Base-by-base conservation (phyloP, 92 coral and sea anemone genomes). In the Epizoanthus fatuus region DNA sequence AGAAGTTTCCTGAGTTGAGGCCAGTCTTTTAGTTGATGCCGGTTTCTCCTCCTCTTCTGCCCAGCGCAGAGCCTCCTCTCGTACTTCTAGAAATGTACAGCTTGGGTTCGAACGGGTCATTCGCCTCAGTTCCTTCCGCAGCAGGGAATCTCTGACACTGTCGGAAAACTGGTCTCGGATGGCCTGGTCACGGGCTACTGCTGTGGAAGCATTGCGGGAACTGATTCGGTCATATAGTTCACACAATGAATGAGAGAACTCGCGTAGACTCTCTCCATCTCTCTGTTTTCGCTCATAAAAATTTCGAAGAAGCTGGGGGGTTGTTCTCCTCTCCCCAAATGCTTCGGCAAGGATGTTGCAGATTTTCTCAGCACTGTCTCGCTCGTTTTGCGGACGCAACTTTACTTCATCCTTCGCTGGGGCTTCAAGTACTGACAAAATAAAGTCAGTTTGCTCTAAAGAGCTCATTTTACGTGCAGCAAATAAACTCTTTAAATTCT, bases 341-440 rank as follows among this genome's bases (percentile, higher is more conserved):
- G 73, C 87, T 53, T 84, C 87, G 3, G 59, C 9, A 12, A 84
- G 40, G 5, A 84, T 73, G 40, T 55, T 38, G 20, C 80, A 84
- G 45, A 84, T 72, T 59, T 84, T 84, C 44, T 72, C 80, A 4
- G 87, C 63, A 37, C 79, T 84, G 65, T 84, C 52, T 49, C 87
- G 51, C 7, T 84, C 63, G 11, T 55, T 37, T 65, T 38, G 55
- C 22, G 80, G 87, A 40, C 81, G 80, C 47, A 72, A 54, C 67
- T 71, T 83, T 20, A 85, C 89, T 85, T 85, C 84, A 64, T 85
- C 88, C 47, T 75, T 74, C 19, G 88, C 83, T 39, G 88, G 57
- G 0, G 81, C 60, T 49, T 84, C 88, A 25, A 84, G 68, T 63
- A 73, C 35, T 12, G 88, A 84, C 37, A 74, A 57, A 29, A 84